Conservation (phyloP, 2,797 vertebrate genomes). For the Poecilia velifera region DNA sequence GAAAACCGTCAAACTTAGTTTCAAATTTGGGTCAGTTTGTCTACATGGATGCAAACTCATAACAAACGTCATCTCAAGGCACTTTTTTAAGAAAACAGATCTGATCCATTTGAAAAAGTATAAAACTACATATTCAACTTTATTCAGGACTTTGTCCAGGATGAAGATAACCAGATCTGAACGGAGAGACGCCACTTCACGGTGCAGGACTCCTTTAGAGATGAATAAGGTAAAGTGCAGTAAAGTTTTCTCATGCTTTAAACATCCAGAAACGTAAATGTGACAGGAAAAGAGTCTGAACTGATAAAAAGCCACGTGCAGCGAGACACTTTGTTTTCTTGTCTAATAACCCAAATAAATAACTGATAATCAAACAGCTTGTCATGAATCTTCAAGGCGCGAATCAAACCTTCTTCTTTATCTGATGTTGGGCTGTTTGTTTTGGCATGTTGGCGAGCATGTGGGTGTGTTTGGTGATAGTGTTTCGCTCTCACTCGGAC, state of each 20-base stretch:
- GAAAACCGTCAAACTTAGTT: no score
- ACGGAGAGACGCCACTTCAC: neutral
- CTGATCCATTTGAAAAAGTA: no score
- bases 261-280: neutral
- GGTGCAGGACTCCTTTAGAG: neutral
- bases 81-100: no score
- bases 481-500: constrained; percentile 18
- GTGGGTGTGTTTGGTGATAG: constrained; percentile 20
- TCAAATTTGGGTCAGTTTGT: no score
- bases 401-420: constrained; percentile 3
- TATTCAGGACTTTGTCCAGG: no score
- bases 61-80: no score
- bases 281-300: neutral
- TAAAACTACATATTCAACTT: no score
- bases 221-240: neutral
- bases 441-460: constrained; percentile 7
- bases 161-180: neutral
- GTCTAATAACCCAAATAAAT: constrained; percentile 2
- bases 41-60: no score
- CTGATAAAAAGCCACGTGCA: neutral
- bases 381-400: neutral
- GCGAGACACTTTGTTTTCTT: neutral
- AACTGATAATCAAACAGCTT: neutral
- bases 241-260: neutral
- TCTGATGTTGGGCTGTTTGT: constrained; percentile 9